Conservation (phyloP, 2,113 vertebrate species). For the Sinocyclocheilus grahami region DNA sequence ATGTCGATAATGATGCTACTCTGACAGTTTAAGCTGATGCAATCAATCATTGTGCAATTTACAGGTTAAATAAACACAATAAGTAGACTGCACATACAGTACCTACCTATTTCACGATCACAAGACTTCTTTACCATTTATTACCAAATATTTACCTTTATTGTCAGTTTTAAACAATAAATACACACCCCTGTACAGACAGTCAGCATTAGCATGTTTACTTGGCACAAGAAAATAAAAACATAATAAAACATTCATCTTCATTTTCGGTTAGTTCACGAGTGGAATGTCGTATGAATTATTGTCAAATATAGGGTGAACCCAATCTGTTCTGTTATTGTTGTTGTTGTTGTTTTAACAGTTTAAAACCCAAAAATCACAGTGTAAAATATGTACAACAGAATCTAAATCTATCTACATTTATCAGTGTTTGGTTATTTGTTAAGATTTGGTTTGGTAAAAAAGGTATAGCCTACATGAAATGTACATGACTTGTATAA, state of each 20-base stretch:
- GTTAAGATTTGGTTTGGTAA: not conserved
- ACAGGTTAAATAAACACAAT: not conserved
- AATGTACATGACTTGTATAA: not conserved
- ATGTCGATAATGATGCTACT: not conserved
- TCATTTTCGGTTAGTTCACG: not conserved
- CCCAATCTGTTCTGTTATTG: not conserved
- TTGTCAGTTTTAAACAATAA: not conserved
- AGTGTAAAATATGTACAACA: not conserved
- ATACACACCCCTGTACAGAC: not conserved
- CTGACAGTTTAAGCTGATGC: not conserved
- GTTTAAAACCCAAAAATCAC: not conserved
- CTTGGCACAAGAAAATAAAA: not conserved
- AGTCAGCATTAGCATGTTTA: not conserved
- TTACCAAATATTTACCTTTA: not conserved
- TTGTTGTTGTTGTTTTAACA: too few species aligned
- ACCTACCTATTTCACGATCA: not conserved
- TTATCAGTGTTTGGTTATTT: not conserved
- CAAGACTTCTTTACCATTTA: not conserved
- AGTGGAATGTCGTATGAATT: not conserved
- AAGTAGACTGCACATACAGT: not conserved
- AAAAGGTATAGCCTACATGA: not conserved
- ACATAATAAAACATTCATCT: not conserved
- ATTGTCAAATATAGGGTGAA: not conserved
- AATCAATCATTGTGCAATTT: not conserved
- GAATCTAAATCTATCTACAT: not conserved